Base-by-base conservation (phyloP, 1,140 invertebrate genomes). In the Cephus cinctus region DNA sequence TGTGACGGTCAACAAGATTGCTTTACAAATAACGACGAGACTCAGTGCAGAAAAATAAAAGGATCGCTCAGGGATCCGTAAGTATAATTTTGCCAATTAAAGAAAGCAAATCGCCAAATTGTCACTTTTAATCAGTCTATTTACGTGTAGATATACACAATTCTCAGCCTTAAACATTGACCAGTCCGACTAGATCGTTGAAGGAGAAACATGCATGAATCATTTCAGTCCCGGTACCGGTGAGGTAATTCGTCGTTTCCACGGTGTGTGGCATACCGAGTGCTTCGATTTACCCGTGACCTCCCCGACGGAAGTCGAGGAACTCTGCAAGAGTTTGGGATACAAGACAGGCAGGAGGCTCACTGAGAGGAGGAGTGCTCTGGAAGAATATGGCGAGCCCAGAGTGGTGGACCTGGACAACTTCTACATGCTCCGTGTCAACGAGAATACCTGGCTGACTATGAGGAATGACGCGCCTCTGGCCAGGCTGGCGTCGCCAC, bases 1-100 rank as follows among this genome's bases (percentile, higher is more conserved):
- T 91, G 88, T 59, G 88, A 91, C 56, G 84, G 81, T 9, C 65
- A 82, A 2, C 52, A 57, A 0, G 88, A 91, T 58, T 91, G 88
- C 67, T 79, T 81, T 1, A 74, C 83, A 48, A 82, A 81, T 2
- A 83, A 87, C 32, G 88, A 91, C 59, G 88, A 90, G 64, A 51
- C 56, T 4, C 27, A 64, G 5, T 87, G 84, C 42, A 61, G 67
- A 36, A 74, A 62, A 19, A 43, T 70, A 11, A 43, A 45, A 47
- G 38, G 50, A 6, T 49, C 55, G 18, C 40, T 42, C 9, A 35
- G 47, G 2, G 34, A 54, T 25, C 53, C 52, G 69, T 72, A 51
- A 54, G 55, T 58, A 39, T 3, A 25, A 12, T 20, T 36, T 11
- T 9, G 34, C 34, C 43, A 43, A 40, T 52, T 52, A 2, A 21